A percentile compares a stretch with the other conserved stretches of the same genome.
These are phyloP conservation scores for Neolamprologus sp. DNA, from an alignment of 2,113 vertebrate species.

Conservation along the genomic window DNA sequence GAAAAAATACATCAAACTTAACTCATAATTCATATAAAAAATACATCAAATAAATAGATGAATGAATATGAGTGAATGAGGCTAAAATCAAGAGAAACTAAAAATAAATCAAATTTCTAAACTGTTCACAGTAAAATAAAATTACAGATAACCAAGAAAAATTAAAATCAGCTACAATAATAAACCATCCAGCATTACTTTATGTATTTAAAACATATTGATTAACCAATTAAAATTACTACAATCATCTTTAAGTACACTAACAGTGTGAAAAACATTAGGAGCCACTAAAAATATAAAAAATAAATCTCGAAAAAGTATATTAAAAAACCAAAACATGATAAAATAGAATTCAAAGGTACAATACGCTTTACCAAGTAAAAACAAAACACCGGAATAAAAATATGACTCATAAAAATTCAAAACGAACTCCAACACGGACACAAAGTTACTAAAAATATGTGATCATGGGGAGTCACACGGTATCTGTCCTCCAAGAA, in stretches of 20 bases:
- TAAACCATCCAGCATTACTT: not conserved
- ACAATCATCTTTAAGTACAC: not conserved
- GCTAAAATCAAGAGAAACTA: not conserved
- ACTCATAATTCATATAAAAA: not conserved
- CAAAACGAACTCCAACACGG: not conserved
- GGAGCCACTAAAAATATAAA: not conserved
- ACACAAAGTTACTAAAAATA: not conserved
- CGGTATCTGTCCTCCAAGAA: not conserved
- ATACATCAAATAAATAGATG: not conserved
- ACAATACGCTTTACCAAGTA: rapidly evolving
- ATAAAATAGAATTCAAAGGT: not conserved
- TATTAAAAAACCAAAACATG: not conserved
- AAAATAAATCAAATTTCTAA: not conserved
- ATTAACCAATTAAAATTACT: rapidly evolving
- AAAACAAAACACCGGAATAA: not conserved
- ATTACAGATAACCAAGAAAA: rapidly evolving
- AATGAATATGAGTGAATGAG: not conserved
- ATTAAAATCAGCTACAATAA: not conserved
- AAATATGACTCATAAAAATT: not conserved
- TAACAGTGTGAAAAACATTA: not conserved
- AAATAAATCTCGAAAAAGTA: not conserved
- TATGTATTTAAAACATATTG: not conserved
- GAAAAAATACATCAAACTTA: not conserved
- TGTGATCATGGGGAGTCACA: not conserved
- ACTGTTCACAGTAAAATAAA: rapidly evolving